phyloP scores from a whole-genome alignment of 1,140 invertebrate genomes.

The Brachionus rubens region DNA sequence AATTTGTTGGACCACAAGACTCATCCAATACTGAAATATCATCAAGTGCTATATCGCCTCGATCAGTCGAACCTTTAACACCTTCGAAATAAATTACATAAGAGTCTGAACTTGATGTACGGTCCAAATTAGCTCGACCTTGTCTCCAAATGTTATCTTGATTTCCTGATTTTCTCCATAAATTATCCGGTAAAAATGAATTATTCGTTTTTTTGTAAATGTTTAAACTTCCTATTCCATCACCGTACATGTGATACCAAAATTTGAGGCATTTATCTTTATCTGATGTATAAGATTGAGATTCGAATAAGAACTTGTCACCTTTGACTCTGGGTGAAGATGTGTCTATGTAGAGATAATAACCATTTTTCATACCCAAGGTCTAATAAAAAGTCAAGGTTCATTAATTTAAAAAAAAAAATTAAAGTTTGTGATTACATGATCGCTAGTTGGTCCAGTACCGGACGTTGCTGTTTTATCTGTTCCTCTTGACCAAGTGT shows the following conservation, averaged over 20 bases:
- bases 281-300: not conserved
- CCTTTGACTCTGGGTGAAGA: slow-evolving; percentile 65
- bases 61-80: slow-evolving; percentile 66
- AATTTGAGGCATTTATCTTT: slow-evolving; percentile 52
- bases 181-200: not conserved
- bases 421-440: slow-evolving; percentile 47
- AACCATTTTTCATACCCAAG: slow-evolving; percentile 61
- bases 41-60: slow-evolving; percentile 56
- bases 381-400: slow-evolving; percentile 47
- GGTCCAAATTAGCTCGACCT: slow-evolving; percentile 50
- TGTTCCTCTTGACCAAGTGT: slow-evolving; percentile 31
- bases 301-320: slow-evolving; percentile 56
- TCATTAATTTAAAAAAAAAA: not conserved
- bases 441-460: slow-evolving; percentile 48
- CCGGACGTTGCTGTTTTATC: slow-evolving; percentile 17
- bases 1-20: slow-evolving; percentile 50
- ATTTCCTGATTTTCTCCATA: slow-evolving; percentile 47
- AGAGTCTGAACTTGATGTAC: slow-evolving; percentile 47
- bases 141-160: slow-evolving; percentile 56
- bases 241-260: slow-evolving; percentile 59
- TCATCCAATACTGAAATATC: slow-evolving; percentile 53
- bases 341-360: slow-evolving; percentile 75
- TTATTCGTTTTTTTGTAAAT: slow-evolving; percentile 7
- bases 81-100: slow-evolving; percentile 66
- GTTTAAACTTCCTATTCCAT: slow-evolving; percentile 45